Evolutionary conservation across 1,140 invertebrate genomes (phyloP), one percentile per base, ranked within the genome.

Genomic region (Trachymyrmex cornetzi): DNA sequence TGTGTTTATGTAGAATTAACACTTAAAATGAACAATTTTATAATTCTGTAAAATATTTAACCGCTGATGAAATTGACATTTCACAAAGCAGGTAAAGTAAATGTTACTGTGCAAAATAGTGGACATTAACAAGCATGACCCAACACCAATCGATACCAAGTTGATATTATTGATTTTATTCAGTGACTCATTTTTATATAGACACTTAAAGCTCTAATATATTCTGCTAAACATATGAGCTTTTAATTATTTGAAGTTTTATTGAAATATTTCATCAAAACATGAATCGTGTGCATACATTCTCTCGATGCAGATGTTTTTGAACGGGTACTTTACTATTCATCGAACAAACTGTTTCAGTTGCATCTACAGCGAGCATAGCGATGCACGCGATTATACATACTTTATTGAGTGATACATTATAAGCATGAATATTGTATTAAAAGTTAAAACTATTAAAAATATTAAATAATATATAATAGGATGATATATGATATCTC

Each of bases 61-160:
- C 34, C 38, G 3, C 48, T 50, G 9, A 57, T 57, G n/a, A 57
- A 57, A 77, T 82, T 79, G 7, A 44, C 11, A 87, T 30, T 74
- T 9, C 59, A 48, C 14, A 2, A 53, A 30, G 84, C 44, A 44
- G 57, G 11, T 59, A 22, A 30, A 57, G 7, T 85, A n/a, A 22
- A 59, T 30, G 19, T 89, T 91, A 89, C 66, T 85, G 55, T 77
- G 59, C 89, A 61, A 75, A 88, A 92, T 87, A 88, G 86, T 87
- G 91, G 87, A 92, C 87, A 91, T 89, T 48, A 91, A 94, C 91
- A 93, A 86, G 92, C 87, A 92, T 74, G 75, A 93, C 80, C 92
- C 92, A 89, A 93, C 92, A 93, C 92, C 93, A 91, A 93, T 93
- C 91, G 90, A 91, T 93, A 91, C 89, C 87, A 93, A 91, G 84